phyloP scores from a whole-genome alignment of 2,113 vertebrate genomes.

The Serinus canaria region DNA sequence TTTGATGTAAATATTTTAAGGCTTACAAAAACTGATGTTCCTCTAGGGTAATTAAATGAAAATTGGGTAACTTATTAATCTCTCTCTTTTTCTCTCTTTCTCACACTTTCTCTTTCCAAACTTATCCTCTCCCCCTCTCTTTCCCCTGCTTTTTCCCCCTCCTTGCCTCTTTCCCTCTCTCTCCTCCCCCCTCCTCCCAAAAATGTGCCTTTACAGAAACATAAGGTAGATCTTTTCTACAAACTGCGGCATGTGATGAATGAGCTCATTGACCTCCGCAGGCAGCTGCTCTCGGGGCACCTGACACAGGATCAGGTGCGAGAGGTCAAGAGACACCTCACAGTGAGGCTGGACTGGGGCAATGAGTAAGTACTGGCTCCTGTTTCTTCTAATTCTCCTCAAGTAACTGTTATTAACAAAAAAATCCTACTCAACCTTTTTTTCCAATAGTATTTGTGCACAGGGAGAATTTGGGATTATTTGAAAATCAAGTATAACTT shows the following conservation, averaged over 20 bases:
- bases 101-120: not conserved
- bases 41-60: constrained; percentile 29
- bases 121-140: not conserved
- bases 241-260: constrained; percentile 98
- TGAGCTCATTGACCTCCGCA: constrained; percentile 93
- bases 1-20: constrained; percentile 4
- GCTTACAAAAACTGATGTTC: constrained; percentile 14
- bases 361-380: constrained; percentile 88
- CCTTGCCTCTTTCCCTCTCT: not conserved
- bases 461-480: not conserved
- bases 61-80: constrained; percentile 49
- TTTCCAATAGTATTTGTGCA: not conserved
- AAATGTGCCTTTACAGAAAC: constrained; percentile 80
- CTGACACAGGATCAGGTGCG: constrained; percentile 94
- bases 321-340: constrained; percentile 95
- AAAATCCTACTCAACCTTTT: rapidly evolving
- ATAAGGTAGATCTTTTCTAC: constrained; percentile 96
- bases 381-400: not conserved
- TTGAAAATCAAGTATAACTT: not conserved
- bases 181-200: not conserved
- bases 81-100: constrained; percentile 30
- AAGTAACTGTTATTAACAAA: not conserved
- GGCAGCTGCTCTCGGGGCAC: constrained; percentile 93
- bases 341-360: constrained; percentile 95
- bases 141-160: not conserved